These are phyloP conservation scores for Coregonus clupeaformis DNA, from an alignment of 2,113 vertebrate genomes.

Conservation along the genomic window DNA sequence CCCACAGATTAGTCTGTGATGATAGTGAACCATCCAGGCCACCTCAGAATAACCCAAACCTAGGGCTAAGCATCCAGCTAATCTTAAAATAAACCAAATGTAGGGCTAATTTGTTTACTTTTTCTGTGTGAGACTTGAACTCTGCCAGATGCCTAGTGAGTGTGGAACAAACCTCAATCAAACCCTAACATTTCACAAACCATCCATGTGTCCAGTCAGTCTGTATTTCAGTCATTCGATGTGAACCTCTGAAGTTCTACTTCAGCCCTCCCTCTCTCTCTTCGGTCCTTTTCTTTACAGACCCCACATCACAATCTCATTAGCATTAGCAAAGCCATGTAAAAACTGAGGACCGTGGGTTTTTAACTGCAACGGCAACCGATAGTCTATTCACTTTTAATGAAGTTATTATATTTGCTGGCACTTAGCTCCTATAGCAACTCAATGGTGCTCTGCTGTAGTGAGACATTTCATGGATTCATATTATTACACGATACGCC, in stretches of 20 bases:
- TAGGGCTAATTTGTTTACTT: no score
- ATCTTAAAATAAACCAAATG: no score
- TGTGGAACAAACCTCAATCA: no score
- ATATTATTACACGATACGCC: conserved; percentile 31
- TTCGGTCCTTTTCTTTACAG: conserved; percentile 44
- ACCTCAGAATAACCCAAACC: no score
- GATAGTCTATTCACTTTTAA: conserved; percentile 32
- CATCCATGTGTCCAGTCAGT: no score
- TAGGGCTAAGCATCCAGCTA: no score
- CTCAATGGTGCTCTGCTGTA: conserved; percentile 10
- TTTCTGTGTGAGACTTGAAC: no score
- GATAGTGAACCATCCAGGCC: no score
- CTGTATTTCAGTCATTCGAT: no score
- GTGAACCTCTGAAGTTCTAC: conserved; percentile 22
- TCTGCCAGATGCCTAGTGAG: no score
- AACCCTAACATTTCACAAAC: no score
- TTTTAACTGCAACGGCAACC: conserved; percentile 1
- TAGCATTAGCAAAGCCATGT: conserved; percentile 33
- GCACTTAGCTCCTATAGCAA: background rate
- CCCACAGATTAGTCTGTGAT: no score
- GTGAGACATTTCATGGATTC: conserved; percentile 26
- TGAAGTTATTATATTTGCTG: conserved; percentile 34
- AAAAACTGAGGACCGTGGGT: conserved; percentile 26
- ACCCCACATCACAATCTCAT: conserved; percentile 22
- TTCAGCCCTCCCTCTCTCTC: conserved; percentile 25